phyloP scores from a whole-genome alignment of 1,140 invertebrate species.

The Drosophila teissieri region DNA sequence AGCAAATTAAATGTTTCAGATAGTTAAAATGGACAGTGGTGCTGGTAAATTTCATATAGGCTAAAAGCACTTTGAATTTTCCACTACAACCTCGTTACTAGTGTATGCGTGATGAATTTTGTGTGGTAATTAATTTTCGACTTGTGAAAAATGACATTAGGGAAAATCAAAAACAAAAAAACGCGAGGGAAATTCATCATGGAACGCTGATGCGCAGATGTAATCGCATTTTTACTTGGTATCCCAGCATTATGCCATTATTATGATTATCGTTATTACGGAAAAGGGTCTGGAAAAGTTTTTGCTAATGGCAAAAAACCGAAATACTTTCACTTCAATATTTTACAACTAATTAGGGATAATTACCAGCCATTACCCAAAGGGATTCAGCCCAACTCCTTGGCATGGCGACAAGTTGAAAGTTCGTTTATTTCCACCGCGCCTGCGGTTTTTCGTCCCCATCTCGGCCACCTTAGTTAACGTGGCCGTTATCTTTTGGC shows the following conservation, averaged over 20 bases:
- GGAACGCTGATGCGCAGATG: slow-evolving; percentile 25
- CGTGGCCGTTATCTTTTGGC: slow-evolving; percentile 20
- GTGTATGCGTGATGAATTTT: slow-evolving; percentile 17
- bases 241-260: slow-evolving; percentile 17
- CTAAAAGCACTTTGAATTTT: neutral
- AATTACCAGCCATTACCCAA: slow-evolving; percentile 75
- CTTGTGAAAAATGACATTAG: slow-evolving; percentile 28
- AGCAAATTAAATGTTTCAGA: neutral
- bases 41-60: neutral
- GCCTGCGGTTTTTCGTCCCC: neutral
- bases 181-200: slow-evolving; percentile 59
- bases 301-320: slow-evolving; percentile 56
- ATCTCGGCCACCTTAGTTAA: slow-evolving; percentile 6
- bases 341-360: slow-evolving; percentile 82
- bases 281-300: slow-evolving; percentile 38
- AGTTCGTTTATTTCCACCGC: slow-evolving; percentile 20
- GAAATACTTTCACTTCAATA: slow-evolving; percentile 73
- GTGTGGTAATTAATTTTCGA: slow-evolving; percentile 55
- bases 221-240: slow-evolving; percentile 45
- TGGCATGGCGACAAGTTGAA: slow-evolving; percentile 46
- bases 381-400: slow-evolving; percentile 31
- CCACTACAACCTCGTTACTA: slow-evolving; percentile 17
- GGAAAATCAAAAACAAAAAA: neutral
- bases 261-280: slow-evolving; percentile 52
- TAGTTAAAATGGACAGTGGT: neutral